Evolutionary conservation across 2,888 invertebrate species (phyloP).

Genomic region (Diaperis boleti): DNA sequence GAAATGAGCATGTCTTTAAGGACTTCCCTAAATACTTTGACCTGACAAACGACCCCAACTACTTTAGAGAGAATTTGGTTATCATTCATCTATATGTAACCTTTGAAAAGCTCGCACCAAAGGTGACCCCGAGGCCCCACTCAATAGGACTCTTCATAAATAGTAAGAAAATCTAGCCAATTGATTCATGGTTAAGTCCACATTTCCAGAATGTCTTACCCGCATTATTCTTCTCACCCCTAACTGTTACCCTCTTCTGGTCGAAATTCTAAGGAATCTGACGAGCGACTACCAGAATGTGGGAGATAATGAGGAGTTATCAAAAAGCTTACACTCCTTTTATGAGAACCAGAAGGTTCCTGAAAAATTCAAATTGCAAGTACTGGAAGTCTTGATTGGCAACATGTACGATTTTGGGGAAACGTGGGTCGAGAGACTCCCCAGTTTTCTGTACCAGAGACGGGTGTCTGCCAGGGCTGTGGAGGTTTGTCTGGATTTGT

Average conservation of each 20-base stretch:
- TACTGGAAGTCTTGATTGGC: constrained; percentile 40
- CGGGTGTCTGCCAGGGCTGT: constrained; percentile 69
- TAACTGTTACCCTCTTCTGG: constrained; percentile 43
- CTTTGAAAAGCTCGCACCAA: constrained; percentile 65
- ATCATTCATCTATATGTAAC: constrained; percentile 69
- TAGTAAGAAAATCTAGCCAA: constrained; percentile 53
- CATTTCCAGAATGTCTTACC: constrained; percentile 49
- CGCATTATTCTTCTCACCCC: constrained; percentile 47
- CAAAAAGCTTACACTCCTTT: constrained; percentile 36
- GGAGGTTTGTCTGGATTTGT: constrained; percentile 71
- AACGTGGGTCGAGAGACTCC: constrained; percentile 70
- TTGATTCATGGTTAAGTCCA: background rate
- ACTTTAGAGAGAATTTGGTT: constrained; percentile 69
- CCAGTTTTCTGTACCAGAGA: constrained; percentile 70
- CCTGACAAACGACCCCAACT: constrained; percentile 64
- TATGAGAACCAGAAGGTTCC: constrained; percentile 22
- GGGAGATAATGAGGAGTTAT: constrained; percentile 48
- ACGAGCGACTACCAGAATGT: constrained; percentile 51
- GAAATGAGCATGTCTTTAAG: constrained; percentile 63
- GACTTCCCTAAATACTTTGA: constrained; percentile 64
- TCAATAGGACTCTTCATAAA: constrained; percentile 63
- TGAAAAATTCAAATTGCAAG: constrained; percentile 1
- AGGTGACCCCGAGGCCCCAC: constrained; percentile 57
- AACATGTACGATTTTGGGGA: constrained; percentile 64
- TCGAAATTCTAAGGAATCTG: constrained; percentile 51